phyloP scores from a whole-genome alignment of 1,140 invertebrate species.

The Temnothorax nylanderi region DNA sequence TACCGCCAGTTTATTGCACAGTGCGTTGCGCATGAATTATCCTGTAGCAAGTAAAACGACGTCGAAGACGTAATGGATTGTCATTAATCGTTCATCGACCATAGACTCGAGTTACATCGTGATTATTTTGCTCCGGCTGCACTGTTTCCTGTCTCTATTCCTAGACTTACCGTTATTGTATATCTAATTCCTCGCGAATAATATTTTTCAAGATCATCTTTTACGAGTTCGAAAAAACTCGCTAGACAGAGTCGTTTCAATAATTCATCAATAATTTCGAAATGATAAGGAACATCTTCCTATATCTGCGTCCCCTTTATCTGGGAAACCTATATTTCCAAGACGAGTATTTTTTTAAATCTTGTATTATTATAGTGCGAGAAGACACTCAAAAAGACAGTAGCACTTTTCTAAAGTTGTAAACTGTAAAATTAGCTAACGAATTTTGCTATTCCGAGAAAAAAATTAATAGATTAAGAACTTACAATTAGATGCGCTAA shows the following conservation, averaged over 20 bases:
- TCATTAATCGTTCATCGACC: neutral
- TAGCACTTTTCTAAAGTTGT: neutral
- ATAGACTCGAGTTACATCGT: neutral
- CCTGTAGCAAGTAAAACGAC: neutral
- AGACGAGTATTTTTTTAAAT: neutral
- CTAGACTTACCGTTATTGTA: neutral
- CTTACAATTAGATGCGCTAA: neutral
- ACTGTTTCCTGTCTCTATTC: neutral
- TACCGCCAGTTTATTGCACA: neutral
- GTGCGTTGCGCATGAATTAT: slow-evolving; percentile 1
- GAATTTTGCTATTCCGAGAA: neutral
- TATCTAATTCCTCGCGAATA: neutral
- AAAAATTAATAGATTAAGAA: neutral
- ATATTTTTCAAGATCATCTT: slow-evolving; percentile 22
- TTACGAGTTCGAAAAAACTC: neutral
- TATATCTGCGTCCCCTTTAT: neutral
- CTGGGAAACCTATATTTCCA: neutral
- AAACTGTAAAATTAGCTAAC: neutral
- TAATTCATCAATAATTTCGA: neutral
- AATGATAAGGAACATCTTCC: neutral
- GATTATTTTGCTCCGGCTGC: neutral
- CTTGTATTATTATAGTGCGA: neutral
- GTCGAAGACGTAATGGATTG: neutral
- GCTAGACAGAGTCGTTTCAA: too few species aligned
- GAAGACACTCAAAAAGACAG: neutral